These are phyloP conservation scores for Cossypha dichroa DNA, from an alignment of 2,797 vertebrate species.

Conservation along the genomic window DNA sequence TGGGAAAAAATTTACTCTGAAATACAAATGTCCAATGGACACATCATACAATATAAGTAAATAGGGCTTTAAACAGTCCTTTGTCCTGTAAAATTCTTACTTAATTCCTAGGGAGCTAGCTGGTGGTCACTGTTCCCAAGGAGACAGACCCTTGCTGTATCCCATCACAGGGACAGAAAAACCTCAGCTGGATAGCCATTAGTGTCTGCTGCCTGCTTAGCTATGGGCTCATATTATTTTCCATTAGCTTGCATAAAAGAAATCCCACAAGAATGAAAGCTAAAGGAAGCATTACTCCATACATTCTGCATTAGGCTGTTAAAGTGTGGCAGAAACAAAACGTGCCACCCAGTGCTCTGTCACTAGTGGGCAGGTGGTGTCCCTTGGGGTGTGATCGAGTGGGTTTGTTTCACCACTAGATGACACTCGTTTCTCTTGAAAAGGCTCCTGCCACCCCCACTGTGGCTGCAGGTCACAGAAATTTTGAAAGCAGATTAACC, in stretches of 20 bases:
- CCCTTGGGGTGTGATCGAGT: not conserved
- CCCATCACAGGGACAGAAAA: not conserved
- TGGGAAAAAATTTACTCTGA: not conserved
- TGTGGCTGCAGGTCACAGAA: not conserved
- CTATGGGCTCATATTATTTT: not conserved
- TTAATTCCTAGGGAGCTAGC: not conserved
- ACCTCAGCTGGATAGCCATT: not conserved
- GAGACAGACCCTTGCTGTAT: not conserved
- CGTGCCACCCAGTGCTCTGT: not conserved
- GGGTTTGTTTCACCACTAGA: constrained; percentile 26
- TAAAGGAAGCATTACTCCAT: not conserved
- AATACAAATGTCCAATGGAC: not conserved
- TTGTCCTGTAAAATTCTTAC: not conserved
- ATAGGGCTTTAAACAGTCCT: not conserved
- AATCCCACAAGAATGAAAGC: not conserved
- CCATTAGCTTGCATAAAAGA: not conserved
- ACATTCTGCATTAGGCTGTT: not conserved
- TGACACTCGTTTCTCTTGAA: not conserved
- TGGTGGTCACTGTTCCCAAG: not conserved
- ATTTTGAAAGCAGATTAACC: not conserved
- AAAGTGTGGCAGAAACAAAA: not conserved
- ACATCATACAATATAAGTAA: not conserved
- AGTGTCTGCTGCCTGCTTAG: not conserved
- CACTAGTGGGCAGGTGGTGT: not conserved
- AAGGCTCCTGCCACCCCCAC: not conserved